A percentile compares a stretch with the other conserved stretches of the same genome.
Conservation (phyloP, 2,797 vertebrate species). For the Anguilla anguilla region DNA sequence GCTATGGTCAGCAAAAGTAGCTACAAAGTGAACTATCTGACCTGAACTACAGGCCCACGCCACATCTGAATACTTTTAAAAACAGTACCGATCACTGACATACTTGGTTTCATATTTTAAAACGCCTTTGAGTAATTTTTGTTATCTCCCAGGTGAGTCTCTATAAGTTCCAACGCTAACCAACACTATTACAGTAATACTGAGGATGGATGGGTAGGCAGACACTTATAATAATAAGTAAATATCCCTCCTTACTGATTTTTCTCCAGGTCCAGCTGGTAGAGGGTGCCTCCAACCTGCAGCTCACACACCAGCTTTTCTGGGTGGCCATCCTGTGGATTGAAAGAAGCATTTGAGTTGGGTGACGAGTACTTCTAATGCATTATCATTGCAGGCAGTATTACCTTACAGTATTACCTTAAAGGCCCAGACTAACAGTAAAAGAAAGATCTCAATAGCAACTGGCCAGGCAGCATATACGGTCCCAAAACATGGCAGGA, state of each 20-base stretch:
- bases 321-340: conserved; percentile 70
- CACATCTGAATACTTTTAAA: neutral
- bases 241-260: conserved; percentile 75
- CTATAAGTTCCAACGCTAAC: neutral
- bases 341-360: neutral
- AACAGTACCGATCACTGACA: neutral
- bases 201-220: neutral
- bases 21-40: neutral
- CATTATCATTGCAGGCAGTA: neutral
- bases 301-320: conserved; percentile 69
- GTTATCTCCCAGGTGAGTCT: neutral
- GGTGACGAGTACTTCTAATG: neutral
- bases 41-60: neutral
- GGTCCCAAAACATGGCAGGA: neutral
- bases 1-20: neutral
- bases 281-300: conserved; percentile 68
- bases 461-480: neutral
- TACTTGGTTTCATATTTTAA: neutral
- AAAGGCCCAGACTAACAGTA: neutral
- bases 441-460: neutral
- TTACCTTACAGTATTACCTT: neutral
- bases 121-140: neutral
- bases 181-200: neutral
- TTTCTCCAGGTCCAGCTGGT: conserved; percentile 81
- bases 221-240: neutral